Evolutionary conservation across 2,797 vertebrate genomes (phyloP), one percentile per base, ranked within the genome.

Genomic region (Sebastes jordani): DNA sequence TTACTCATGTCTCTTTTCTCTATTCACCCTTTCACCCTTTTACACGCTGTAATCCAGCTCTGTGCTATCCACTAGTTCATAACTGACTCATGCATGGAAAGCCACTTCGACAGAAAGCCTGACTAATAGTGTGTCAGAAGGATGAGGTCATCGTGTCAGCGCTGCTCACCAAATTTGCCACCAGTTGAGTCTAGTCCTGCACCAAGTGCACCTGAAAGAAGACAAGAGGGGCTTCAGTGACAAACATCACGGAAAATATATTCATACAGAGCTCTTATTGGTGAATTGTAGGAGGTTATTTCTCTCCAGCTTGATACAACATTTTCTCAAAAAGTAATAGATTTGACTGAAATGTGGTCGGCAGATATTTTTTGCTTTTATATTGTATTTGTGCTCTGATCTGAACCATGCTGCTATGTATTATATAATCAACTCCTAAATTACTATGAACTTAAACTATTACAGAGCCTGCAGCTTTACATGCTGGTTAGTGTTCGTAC

Each of bases 91-190:
- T 56, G 7, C 29, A 22, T 62, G 52, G 60, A 81, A 78, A 76
- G 4, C 13, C 13, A 56, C 38, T 23, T 5, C 1, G 4, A 69
- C 72, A 65, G 70, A 66, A 46, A 54, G 25, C 2, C 46, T 85
- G 77, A 88, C 70, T 86, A 77, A 86, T 46, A 65, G 1, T 4
- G 46, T 29, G 63, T 78, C 64, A 67, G 73, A 80, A 16, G 34
- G 36, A 70, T 27, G 61, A 80, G 32, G 73, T 76, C 34, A 32
- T 72, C 30, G 4, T 20, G 16, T 83, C 38, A 52, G 18, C 7
- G 2, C 4, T 1, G 4, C 91, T 90, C 86, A 94, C 94, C 91
- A 36, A 91, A 93, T 92, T 94, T 96, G 22, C 92, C 93, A 69
- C 81, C 93, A 60, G 85, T 46, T 78, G 94, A 34, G 5, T 96